Conservation (phyloP, 1,140 invertebrate species). For the Hetaerina americana region DNA sequence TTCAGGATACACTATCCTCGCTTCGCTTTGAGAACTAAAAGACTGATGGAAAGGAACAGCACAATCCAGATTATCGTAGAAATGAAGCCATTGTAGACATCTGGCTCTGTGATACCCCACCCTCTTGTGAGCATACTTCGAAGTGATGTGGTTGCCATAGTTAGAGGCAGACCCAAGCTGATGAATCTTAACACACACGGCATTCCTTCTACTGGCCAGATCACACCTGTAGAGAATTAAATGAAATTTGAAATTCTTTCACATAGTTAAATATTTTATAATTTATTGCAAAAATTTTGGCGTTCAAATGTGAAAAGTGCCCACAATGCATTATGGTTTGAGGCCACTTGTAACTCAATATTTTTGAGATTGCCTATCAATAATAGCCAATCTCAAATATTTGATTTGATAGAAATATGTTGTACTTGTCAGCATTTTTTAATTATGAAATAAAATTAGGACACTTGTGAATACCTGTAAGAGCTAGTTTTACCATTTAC, state of each 20-base stretch:
- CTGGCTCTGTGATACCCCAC: slow-evolving; percentile 65
- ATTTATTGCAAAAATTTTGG: no score
- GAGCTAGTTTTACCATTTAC: no score
- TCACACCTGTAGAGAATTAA: slow-evolving; percentile 33
- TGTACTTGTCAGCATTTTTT: no score
- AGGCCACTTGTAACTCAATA: no score
- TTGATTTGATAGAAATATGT: no score
- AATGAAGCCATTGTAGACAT: slow-evolving; percentile 80
- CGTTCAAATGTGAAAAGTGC: no score
- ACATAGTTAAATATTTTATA: no score
- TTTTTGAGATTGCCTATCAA: no score
- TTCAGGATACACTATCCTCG: slow-evolving; percentile 37
- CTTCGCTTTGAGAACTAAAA: slow-evolving; percentile 64
- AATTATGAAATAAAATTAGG: no score
- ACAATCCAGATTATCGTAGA: slow-evolving; percentile 79
- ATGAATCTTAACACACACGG: slow-evolving; percentile 68
- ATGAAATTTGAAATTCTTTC: neutral
- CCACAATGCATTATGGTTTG: no score
- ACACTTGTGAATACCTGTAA: no score
- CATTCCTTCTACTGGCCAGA: slow-evolving; percentile 43
- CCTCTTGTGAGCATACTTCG: slow-evolving; percentile 80
- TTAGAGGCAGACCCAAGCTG: slow-evolving; percentile 73
- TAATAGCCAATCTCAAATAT: no score
- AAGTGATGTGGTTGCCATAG: slow-evolving; percentile 78
- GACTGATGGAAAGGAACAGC: slow-evolving; percentile 68